Conservation (phyloP, 2,888 invertebrate genomes). For the Metellina segmentata region DNA sequence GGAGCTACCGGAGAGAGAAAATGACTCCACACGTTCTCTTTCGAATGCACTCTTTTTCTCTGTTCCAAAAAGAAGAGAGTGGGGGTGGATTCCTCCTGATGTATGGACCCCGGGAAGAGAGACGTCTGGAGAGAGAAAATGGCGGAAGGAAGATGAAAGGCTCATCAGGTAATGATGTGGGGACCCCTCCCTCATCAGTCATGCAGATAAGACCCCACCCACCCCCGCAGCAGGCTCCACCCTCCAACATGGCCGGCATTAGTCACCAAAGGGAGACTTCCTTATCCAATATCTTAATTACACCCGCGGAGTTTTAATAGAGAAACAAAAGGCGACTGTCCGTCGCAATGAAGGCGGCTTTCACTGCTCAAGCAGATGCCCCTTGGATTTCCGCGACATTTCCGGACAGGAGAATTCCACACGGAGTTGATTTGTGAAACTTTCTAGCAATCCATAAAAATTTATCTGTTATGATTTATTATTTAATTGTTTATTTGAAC, state of each 20-base stretch:
- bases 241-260: conserved; percentile 60
- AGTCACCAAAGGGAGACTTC: conserved; percentile 51
- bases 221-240: conserved; percentile 12
- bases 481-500: no score
- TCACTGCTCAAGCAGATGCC: no score
- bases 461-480: no score
- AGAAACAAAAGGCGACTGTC: conserved; percentile 2
- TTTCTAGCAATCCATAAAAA: no score
- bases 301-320: conserved; percentile 38
- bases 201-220: conserved; percentile 75
- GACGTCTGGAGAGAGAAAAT: conserved; percentile 26
- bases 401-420: no score
- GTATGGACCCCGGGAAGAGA: conserved; percentile 5
- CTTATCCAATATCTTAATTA: conserved; percentile 69
- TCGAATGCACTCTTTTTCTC: conserved; percentile 24
- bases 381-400: no score
- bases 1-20: neutral
- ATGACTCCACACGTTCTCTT: conserved; percentile 31
- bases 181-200: conserved; percentile 72
- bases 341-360: neutral
- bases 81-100: neutral
- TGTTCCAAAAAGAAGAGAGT: conserved; percentile 17
- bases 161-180: conserved; percentile 75
- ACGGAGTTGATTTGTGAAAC: no score
- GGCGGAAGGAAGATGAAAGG: conserved; percentile 46